A percentile compares a stretch with the other conserved stretches of the same genome.
Conservation (phyloP, 2,888 invertebrate species). For the Margaritifera margaritifera region DNA sequence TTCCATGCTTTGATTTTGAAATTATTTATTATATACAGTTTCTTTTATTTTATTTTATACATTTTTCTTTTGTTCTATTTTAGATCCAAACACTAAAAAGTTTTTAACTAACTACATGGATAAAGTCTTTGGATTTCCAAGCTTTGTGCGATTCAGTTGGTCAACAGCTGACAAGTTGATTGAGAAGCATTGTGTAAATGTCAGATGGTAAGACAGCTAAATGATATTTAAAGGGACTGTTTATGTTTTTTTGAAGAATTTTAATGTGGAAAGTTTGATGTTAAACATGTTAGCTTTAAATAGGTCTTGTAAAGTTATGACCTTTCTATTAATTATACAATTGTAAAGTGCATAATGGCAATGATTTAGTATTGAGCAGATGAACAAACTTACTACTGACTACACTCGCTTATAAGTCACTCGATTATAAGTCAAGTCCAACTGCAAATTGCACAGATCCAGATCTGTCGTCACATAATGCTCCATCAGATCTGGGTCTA, state of each 20-base stretch:
- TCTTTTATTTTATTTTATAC: neutral
- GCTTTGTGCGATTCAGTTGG: conserved; percentile 97
- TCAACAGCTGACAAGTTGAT: conserved; percentile 91
- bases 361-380: no score
- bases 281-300: neutral
- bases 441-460: no score
- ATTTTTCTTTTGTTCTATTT: conserved; percentile 16
- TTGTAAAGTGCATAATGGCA: no score
- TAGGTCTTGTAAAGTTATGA: no score
- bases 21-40: neutral
- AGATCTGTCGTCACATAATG: no score
- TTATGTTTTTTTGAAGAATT: neutral
- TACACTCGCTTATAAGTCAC: no score
- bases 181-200: conserved; percentile 78
- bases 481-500: no score
- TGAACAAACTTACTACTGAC: no score
- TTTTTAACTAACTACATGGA: conserved; percentile 89
- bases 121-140: conserved; percentile 94
- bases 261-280: neutral
- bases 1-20: no score
- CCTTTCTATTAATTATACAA: no score
- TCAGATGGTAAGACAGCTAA: conserved; percentile 67
- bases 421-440: no score
- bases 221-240: conserved; percentile 5
- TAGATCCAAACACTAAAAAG: conserved; percentile 93